These are phyloP conservation scores for Aphelenchoides fujianensis DNA, from an alignment of 1,140 invertebrate genomes.

Conservation along the genomic window DNA sequence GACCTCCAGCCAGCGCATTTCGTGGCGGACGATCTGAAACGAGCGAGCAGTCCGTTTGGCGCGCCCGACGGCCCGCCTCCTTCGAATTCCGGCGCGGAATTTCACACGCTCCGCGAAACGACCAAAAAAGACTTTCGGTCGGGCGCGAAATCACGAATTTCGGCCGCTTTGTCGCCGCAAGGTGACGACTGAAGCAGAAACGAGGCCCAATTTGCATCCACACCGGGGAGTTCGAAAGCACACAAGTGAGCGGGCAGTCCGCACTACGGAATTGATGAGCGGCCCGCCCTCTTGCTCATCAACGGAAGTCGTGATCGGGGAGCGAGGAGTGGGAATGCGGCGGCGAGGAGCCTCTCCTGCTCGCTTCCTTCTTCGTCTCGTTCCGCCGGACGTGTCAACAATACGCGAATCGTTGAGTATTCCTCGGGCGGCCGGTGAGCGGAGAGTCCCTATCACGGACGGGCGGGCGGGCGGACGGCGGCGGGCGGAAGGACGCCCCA, in stretches of 20 bases:
- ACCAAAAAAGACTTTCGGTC: background rate
- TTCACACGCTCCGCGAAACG: background rate
- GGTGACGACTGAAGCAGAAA: background rate
- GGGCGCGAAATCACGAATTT: background rate
- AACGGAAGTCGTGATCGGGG: background rate
- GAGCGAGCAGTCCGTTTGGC: background rate
- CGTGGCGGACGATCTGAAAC: background rate
- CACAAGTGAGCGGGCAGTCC: background rate
- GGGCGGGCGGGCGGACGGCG: too few relatives aligned
- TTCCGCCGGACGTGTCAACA: too few relatives aligned
- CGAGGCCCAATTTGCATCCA: too few relatives aligned
- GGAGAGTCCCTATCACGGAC: too few relatives aligned
- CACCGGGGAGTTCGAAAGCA: background rate
- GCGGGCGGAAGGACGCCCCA: background rate
- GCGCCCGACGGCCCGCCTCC: too few relatives aligned
- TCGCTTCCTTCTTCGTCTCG: background rate
- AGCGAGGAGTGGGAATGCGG: too few relatives aligned
- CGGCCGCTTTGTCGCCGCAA: background rate
- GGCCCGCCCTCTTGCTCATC: too few relatives aligned
- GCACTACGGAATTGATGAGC: too few relatives aligned
- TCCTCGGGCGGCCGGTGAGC: too few relatives aligned
- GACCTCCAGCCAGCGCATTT: background rate
- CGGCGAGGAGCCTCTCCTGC: background rate
- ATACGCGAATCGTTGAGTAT: too few relatives aligned
- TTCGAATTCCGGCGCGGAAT: background rate